phyloP scores from a whole-genome alignment of 2,797 vertebrate genomes.

The Acanthurus tractus region DNA sequence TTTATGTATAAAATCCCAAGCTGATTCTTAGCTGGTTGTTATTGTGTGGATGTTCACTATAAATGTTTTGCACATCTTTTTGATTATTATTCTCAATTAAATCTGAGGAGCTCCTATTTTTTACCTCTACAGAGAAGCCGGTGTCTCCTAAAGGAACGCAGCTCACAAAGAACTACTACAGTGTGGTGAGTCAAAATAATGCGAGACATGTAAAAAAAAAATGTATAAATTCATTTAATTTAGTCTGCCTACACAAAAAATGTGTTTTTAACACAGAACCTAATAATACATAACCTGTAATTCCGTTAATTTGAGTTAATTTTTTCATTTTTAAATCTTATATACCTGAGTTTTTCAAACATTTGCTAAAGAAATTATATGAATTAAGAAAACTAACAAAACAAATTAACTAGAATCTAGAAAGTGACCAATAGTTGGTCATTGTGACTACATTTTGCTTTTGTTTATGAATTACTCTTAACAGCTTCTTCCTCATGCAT shows the following conservation, averaged over 20 bases:
- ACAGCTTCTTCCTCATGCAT: not conserved
- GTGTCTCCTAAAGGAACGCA: conserved; percentile 93
- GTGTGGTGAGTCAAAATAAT: conserved; percentile 88
- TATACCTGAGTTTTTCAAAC: not conserved
- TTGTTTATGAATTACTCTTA: not conserved
- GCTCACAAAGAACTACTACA: conserved; percentile 98
- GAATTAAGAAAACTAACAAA: not conserved
- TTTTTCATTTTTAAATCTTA: not conserved
- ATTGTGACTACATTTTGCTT: not conserved
- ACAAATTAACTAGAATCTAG: not conserved
- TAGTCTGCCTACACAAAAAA: not conserved
- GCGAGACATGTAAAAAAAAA: not conserved
- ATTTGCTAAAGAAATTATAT: too few relatives aligned
- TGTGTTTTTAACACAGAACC: not conserved
- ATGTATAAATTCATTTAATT: not conserved
- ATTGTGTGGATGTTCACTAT: too few relatives aligned
- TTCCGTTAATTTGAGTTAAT: too few relatives aligned
- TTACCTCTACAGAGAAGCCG: conserved; percentile 89
- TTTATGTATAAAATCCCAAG: too few relatives aligned
- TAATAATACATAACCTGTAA: too few relatives aligned
- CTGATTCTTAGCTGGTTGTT: too few relatives aligned
- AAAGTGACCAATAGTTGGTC: not conserved
- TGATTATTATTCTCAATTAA: too few relatives aligned
- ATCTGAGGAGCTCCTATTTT: too few relatives aligned
- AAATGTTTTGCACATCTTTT: too few relatives aligned